A percentile compares a stretch with the other conserved stretches of the same genome.
These are phyloP conservation scores for Drosophila busckii DNA, from an alignment of 1,140 invertebrate species.

Conservation along the genomic window DNA sequence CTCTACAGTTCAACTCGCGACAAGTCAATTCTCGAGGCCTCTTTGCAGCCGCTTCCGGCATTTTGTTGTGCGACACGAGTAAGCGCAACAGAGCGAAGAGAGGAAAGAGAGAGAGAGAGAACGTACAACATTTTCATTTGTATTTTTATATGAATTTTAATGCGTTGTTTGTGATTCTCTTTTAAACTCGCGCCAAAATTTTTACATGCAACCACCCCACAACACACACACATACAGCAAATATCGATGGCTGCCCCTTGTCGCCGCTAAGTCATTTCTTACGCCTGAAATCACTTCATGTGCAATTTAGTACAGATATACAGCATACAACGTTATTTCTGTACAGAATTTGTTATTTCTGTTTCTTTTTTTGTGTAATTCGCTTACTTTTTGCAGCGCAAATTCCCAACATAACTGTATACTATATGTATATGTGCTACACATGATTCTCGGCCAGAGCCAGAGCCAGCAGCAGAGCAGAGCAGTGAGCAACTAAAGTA, in stretches of 20 bases:
- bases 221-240: constrained; percentile 18
- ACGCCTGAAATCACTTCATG: constrained; percentile 74
- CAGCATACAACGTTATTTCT: constrained; percentile 21
- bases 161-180: constrained; percentile 20
- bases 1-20: constrained; percentile 6
- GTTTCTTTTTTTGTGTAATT: constrained; percentile 17
- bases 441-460: constrained; percentile 44
- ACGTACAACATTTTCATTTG: constrained; percentile 9
- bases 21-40: constrained; percentile 25
- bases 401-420: constrained; percentile 69
- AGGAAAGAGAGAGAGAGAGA: neutral
- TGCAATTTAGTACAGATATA: constrained; percentile 70
- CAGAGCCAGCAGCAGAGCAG: constrained; percentile 22
- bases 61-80: constrained; percentile 26
- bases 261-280: constrained; percentile 51
- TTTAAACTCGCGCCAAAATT: constrained; percentile 74
- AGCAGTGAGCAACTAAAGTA: too few relatives aligned
- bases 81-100: constrained; percentile 9
- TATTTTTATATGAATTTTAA: constrained; percentile 12
- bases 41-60: constrained; percentile 57
- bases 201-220: constrained; percentile 58
- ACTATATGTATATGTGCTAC: constrained; percentile 37
- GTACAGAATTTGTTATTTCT: neutral
- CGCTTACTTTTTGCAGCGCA: constrained; percentile 21
- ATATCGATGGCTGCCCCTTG: constrained; percentile 47